Evolutionary conservation across 1,140 invertebrate genomes (phyloP).

Genomic region (Babylonia areolata): DNA sequence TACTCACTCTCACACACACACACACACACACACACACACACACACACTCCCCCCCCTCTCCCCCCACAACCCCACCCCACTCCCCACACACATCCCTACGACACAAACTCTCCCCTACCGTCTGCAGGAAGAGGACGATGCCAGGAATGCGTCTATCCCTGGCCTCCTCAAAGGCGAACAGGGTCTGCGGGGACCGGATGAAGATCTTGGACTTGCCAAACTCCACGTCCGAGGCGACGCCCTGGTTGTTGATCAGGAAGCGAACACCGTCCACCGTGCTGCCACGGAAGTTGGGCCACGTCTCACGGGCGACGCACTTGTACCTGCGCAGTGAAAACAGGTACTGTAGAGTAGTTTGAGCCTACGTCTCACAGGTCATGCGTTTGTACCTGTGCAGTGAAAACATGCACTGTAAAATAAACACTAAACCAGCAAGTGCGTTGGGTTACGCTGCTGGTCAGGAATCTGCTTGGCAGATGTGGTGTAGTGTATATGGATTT

Average conservation of each 20-base stretch:
- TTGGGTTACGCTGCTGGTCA: background rate
- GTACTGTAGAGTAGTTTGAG: too few species aligned
- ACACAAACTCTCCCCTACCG: constrained; percentile 77
- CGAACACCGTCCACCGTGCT: constrained; percentile 88
- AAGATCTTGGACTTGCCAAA: constrained; percentile 97
- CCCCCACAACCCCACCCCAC: background rate
- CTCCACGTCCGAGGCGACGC: constrained; percentile 89
- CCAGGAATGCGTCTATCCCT: constrained; percentile 85
- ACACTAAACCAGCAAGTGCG: too few species aligned
- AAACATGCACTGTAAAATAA: too few species aligned
- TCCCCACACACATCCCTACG: background rate
- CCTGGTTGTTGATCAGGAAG: constrained; percentile 88
- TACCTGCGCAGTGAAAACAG: constrained; percentile 81
- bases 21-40: constrained; percentile 7
- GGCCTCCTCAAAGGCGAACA: constrained; percentile 91
- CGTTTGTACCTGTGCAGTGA: too few species aligned
- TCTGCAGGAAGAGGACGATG: constrained; percentile 94
- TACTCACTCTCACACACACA: background rate
- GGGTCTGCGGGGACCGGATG: constrained; percentile 90
- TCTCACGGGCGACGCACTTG: constrained; percentile 95
- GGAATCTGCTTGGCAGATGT: too few species aligned
- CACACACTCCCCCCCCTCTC: background rate
- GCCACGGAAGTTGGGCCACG: constrained; percentile 94
- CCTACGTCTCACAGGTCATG: too few species aligned
- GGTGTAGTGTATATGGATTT: too few species aligned